These are phyloP conservation scores for Lutjanus erythropterus DNA, from an alignment of 2,113 vertebrate species.

Conservation along the genomic window DNA sequence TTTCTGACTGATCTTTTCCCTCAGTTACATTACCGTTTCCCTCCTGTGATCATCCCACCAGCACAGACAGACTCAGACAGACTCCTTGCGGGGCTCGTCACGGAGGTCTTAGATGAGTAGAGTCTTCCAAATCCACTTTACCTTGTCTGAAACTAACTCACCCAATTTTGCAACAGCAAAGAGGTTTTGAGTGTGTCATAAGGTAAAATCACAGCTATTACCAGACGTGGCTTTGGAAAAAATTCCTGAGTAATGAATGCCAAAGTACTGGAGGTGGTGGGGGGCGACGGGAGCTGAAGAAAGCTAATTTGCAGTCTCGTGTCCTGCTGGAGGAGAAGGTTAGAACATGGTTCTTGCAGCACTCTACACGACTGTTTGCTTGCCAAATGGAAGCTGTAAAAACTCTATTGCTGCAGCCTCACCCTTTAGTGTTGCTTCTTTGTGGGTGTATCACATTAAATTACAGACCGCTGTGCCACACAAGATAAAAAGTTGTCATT, in stretches of 20 bases:
- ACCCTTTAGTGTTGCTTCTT: constrained; percentile 9
- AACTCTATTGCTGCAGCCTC: constrained; percentile 6
- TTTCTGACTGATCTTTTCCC: background rate
- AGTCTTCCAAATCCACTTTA: constrained; percentile 1
- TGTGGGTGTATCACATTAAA: constrained; percentile 7
- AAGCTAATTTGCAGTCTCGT: constrained; percentile 46
- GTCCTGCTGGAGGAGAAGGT: constrained; percentile 31
- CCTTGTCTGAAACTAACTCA: constrained; percentile 3
- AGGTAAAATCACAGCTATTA: constrained; percentile 73
- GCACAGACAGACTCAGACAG: background rate
- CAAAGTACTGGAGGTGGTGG: background rate
- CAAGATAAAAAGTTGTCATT: constrained; percentile 22
- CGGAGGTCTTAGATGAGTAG: constrained; percentile 11
- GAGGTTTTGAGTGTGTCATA: constrained; percentile 8
- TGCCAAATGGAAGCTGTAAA: constrained; percentile 53
- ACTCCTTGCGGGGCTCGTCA: background rate
- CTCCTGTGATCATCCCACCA: constrained; percentile 8
- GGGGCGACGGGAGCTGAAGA: background rate
- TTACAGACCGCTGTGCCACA: constrained; percentile 17
- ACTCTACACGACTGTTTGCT: constrained; percentile 31
- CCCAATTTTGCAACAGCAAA: background rate
- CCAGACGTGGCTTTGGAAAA: constrained; percentile 76
- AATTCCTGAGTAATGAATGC: constrained; percentile 74
- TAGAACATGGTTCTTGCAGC: constrained; percentile 23
- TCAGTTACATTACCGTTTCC: background rate